These are phyloP conservation scores for Emydoidea blandingii DNA, from an alignment of 2,797 vertebrate species.

Conservation along the genomic window DNA sequence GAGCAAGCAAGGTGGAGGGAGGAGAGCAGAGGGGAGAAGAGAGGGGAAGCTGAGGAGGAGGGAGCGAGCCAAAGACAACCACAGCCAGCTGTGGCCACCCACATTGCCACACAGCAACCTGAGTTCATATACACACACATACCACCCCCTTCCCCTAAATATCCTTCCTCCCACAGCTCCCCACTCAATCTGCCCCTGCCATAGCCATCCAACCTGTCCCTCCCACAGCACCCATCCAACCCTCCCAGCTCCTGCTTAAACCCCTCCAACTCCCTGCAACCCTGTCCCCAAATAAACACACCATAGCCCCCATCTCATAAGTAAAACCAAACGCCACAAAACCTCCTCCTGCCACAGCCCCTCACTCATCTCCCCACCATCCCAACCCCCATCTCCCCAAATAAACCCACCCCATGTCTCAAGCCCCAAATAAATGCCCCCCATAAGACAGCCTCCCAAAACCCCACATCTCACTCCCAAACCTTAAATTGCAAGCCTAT, in stretches of 20 bases:
- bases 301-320: not conserved
- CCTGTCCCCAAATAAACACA: not conserved
- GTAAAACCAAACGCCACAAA: not conserved
- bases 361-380: not conserved
- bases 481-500: not conserved
- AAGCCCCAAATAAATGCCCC: not conserved
- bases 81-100: not conserved
- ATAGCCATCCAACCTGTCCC: not conserved
- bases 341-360: not conserved
- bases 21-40: not conserved
- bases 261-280: not conserved
- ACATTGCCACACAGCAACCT: not conserved
- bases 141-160: not conserved
- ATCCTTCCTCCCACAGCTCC: not conserved
- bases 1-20: not conserved
- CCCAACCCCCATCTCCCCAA: not conserved
- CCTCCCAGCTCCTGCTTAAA: not conserved
- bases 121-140: not conserved
- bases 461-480: not conserved
- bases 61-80: not conserved
- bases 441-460: not conserved
- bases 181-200: not conserved
- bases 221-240: not conserved
- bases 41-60: not conserved
- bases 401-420: not conserved